phyloP scores from a whole-genome alignment of 2,797 vertebrate species.

The Caiman crocodilus region DNA sequence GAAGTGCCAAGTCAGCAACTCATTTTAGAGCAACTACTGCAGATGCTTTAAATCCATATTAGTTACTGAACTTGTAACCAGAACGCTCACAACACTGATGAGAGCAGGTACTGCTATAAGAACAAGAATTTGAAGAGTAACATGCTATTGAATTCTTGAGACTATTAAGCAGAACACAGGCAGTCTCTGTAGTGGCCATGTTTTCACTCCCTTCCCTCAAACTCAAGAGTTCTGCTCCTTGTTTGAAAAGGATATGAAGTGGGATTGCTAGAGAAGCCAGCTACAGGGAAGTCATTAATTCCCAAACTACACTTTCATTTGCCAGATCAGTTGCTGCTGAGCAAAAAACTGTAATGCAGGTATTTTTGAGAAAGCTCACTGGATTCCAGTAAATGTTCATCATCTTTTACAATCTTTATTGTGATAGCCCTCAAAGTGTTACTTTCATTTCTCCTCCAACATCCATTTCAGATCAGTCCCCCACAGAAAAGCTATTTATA shows the following conservation, averaged over 20 bases:
- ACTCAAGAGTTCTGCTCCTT: not conserved
- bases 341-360: not conserved
- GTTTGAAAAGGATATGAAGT: not conserved
- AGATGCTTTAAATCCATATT: not conserved
- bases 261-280: not conserved
- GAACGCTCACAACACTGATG: not conserved
- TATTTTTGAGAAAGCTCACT: not conserved
- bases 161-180: no score
- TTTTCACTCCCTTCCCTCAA: not conserved
- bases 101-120: not conserved
- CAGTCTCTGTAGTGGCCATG: not conserved
- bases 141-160: no score
- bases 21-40: not conserved
- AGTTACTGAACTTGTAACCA: not conserved
- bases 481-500: not conserved
- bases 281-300: not conserved
- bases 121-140: not conserved
- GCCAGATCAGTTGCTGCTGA: not conserved
- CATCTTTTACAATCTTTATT: not conserved
- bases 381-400: not conserved
- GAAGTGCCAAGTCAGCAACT: not conserved
- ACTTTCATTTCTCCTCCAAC: not conserved
- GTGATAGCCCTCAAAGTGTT: not conserved
- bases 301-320: no score
- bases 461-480: not conserved